A percentile compares a stretch with the other conserved stretches of the same genome.
Conservation (phyloP, 2,797 vertebrate genomes). For the Ctenopoma multispine region DNA sequence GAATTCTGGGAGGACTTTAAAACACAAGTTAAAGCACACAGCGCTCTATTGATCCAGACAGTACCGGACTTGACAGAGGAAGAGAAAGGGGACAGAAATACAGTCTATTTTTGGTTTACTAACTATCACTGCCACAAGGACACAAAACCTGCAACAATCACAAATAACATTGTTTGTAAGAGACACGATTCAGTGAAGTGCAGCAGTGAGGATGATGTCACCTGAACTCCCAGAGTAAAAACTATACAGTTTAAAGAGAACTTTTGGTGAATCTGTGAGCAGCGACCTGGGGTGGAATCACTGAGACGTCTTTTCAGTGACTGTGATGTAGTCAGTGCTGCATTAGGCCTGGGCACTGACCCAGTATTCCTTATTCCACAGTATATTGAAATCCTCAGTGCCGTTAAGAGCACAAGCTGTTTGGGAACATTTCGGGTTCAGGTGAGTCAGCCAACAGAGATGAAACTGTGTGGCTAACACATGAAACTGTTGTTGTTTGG, state of each 20-base stretch:
- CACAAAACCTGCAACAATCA: constrained; percentile 34
- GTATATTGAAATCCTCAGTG: too few relatives aligned
- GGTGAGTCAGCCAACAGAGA: too few relatives aligned
- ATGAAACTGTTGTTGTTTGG: too few relatives aligned
- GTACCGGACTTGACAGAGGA: constrained; percentile 10
- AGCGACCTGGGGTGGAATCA: background rate
- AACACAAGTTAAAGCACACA: constrained; percentile 45
- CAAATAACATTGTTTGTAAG: constrained; percentile 45
- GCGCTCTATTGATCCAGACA: constrained; percentile 37
- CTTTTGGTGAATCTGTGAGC: background rate
- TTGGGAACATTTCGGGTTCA: too few relatives aligned
- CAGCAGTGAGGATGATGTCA: constrained; percentile 28
- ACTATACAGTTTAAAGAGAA: rapidly evolving
- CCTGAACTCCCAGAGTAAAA: constrained; percentile 8
- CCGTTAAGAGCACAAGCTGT: too few relatives aligned
- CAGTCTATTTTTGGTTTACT: constrained; percentile 37
- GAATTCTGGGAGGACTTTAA: constrained; percentile 19
- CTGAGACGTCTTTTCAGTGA: background rate
- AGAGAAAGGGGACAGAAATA: constrained; percentile 12
- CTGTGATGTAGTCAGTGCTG: background rate
- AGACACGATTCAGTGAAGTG: constrained; percentile 33
- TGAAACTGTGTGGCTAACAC: too few relatives aligned
- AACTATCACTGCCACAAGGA: constrained; percentile 29
- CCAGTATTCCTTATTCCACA: too few relatives aligned
- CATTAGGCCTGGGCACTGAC: too few relatives aligned